A percentile compares a stretch with the other conserved stretches of the same genome.
These are phyloP conservation scores for Euphydryas editha DNA, from an alignment of 2,888 invertebrate genomes.

Conservation along the genomic window DNA sequence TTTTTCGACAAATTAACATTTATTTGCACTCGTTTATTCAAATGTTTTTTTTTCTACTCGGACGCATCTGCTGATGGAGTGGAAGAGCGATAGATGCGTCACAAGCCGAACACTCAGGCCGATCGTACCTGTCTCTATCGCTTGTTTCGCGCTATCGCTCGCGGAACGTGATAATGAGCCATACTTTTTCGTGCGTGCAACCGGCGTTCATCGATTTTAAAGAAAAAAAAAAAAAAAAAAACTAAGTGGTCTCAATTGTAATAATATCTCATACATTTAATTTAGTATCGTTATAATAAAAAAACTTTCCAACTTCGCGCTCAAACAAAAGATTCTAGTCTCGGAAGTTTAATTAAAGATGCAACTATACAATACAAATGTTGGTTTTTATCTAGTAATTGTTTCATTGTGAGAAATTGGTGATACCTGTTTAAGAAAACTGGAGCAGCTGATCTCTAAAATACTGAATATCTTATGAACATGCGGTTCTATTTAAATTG, in stretches of 20 bases:
- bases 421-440: constrained; percentile 18
- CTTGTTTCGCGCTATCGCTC: no score
- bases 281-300: neutral
- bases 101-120: no score
- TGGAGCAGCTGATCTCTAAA: neutral
- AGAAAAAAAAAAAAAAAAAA: no score
- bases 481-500: neutral
- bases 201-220: no score
- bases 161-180: no score
- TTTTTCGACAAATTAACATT: no score
- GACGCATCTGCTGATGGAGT: no score
- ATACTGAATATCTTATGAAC: constrained; percentile 2
- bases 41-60: no score
- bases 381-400: constrained; percentile 42
- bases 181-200: no score
- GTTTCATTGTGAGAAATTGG: constrained; percentile 30
- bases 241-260: neutral
- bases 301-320: neutral
- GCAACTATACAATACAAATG: constrained; percentile 44
- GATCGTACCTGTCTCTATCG: no score
- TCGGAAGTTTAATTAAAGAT: constrained; percentile 47
- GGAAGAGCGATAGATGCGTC: no score
- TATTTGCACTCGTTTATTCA: no score
- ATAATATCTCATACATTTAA: neutral
- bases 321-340: constrained; percentile 22